Evolutionary conservation across 1,140 invertebrate genomes (phyloP).

Genomic region (Drosophila sucinea): DNA sequence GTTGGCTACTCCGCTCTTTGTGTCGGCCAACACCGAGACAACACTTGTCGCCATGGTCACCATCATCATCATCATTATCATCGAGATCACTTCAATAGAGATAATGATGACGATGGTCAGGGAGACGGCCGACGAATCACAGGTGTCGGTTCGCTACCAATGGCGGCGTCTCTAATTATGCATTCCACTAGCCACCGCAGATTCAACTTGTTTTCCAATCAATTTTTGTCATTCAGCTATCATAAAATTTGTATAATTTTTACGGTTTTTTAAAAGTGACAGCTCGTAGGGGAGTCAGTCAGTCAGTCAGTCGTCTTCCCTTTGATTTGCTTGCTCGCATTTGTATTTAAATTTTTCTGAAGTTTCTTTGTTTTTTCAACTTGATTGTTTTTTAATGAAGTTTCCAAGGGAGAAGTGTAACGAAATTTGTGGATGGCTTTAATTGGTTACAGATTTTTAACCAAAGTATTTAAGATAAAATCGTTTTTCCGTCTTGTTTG

Average conservation of each 20-base stretch:
- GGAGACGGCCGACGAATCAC: constrained; percentile 65
- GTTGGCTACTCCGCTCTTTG: constrained; percentile 20
- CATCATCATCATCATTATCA: background rate
- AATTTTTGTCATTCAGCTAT: constrained; percentile 71
- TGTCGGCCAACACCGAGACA: background rate
- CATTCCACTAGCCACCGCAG: constrained; percentile 59
- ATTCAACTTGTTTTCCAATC: constrained; percentile 76
- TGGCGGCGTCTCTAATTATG: constrained; percentile 68
- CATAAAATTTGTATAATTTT: constrained; percentile 82
- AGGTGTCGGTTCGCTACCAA: constrained; percentile 68
- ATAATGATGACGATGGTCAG: constrained; percentile 11
- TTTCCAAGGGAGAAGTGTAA: constrained; percentile 55
- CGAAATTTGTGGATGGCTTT: constrained; percentile 73
- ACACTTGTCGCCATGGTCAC: constrained; percentile 50
- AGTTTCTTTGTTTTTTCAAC: constrained; percentile 17
- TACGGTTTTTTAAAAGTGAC: constrained; percentile 72
- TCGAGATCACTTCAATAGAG: background rate
- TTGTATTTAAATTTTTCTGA: constrained; percentile 63
- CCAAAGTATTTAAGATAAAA: constrained; percentile 25
- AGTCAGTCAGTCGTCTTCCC: constrained; percentile 45
- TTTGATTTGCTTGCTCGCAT: constrained; percentile 74
- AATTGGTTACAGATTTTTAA: constrained; percentile 72
- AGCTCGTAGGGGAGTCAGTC: constrained; percentile 50
- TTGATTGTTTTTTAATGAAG: constrained; percentile 79
- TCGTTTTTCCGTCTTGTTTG: constrained; percentile 39